Evolutionary conservation across 2,888 invertebrate genomes (phyloP), one percentile per base, ranked within the genome.

Genomic region (Torymus aiolomorphi): DNA sequence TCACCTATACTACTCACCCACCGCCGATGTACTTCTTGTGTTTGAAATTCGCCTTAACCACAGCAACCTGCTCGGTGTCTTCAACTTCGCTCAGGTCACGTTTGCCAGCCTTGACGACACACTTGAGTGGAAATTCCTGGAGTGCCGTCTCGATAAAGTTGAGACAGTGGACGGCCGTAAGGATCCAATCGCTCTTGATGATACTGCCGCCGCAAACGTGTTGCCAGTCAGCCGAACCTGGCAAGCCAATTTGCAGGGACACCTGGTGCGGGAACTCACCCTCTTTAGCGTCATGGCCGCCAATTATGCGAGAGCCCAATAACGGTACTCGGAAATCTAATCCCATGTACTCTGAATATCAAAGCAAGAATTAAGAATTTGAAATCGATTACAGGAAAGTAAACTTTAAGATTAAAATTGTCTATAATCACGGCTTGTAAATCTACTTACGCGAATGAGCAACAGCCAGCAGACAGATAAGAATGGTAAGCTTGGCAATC

Each of bases 181-280:
- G 42, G 42, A 42, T 42, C 42, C 42, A 42, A 42, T 42, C 42
- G 8, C 42, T 42, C 8, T 42, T 42, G 5, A 42, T 42, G 78
- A 92, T 88, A 63, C 90, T 87, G 4, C 90, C 91, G 1, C 91
- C 91, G 67, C 92, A 92, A 67, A 85, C 83, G 51, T 84, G 84
- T 3, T 57, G 16, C 49, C 66, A 83, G 51, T 76, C 67, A 20
- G 81, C 14, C 79, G 84, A 52, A 0, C 86, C 84, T 1, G 86
- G 78, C 20, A 85, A 67, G n/a, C 87, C 88, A 79, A 85, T 84
- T 85, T 89, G 91, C 76, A 92, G 82, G 0, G 92, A 91, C 1
- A 91, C 89, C 78, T 91, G 91, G 84, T 90, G 91, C 0, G 92
- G 91, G 42, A 91, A 92, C 2, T 89, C 83, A 54, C 91, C 90